Base-by-base conservation (phyloP, 2,113 vertebrate genomes). In the Trachemys scripta region DNA sequence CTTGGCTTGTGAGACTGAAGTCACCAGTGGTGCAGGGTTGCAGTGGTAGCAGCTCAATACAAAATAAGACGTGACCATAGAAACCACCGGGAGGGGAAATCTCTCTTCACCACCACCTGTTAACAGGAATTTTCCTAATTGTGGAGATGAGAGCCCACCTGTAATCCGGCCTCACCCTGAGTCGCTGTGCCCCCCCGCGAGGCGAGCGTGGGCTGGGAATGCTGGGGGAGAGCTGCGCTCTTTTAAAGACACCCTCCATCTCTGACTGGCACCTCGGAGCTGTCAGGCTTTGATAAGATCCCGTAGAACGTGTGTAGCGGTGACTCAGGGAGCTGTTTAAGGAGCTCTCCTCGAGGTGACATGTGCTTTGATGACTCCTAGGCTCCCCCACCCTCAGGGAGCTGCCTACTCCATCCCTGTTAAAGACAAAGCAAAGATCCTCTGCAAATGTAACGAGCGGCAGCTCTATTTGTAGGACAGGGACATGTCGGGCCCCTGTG, bases 261-360 rank as follows among this genome's bases (percentile, higher is more conserved):
- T 6, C 88, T 80, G 16, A 1, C 76, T 24, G 62, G 24, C 0
- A 0, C 80, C 80, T 51, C 38, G 0, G 38, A 82, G 87, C 79
- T 6, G 57, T 84, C 49, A 50, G 35, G 78, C 0, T 47, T 24
- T 95, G 95, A 95, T 35, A 47, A 72, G 89, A 96, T 54, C 0
- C 10, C 93, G 92, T 38, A 80, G 95, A 94, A 78, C 78, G 1
- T 2, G 35, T 35, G 87, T 4, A 90, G 89, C 95, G 94, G 90
- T 3, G 0, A 8, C 90, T 57, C 78, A 10, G 90, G 90, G 93
- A 94, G 96, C 78, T n/a, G 83, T 82, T 85, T 85, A 90, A 95
- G 95, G 35, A 91, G 97, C 95, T 93, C 93, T 88, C 84, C 88
- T 78, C 78, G 14, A 42, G 85, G 0, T 95, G 96, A 92, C 85